Percentiles rank a stretch among this genome's conserved stretches.
Evolutionary conservation across 1,140 invertebrate species (phyloP).

Genomic region (Cyrtorhinus lividipennis): DNA sequence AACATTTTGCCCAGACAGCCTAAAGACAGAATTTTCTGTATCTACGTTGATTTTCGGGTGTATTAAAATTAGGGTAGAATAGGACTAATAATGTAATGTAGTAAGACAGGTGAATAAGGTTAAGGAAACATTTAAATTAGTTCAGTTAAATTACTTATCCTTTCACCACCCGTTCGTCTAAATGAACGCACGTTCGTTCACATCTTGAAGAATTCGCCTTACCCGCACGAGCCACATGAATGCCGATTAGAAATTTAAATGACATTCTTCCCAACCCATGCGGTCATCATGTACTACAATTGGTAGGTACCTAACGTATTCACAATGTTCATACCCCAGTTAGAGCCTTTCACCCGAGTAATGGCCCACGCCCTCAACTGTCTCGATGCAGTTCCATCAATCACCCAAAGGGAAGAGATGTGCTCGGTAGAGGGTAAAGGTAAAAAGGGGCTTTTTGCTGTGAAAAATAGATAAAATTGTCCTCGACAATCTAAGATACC

Average conservation of each 20-base stretch:
- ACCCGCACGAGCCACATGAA: not conserved
- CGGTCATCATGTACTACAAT: not conserved
- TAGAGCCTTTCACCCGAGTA: too few relatives aligned
- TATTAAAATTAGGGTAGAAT: too few relatives aligned
- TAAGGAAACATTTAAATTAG: too few relatives aligned
- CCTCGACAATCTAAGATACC: constrained; percentile 1
- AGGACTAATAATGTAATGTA: too few relatives aligned
- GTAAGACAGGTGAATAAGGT: too few relatives aligned
- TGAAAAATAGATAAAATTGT: constrained; percentile 10
- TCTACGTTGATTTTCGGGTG: too few relatives aligned
- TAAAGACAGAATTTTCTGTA: too few relatives aligned
- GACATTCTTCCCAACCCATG: not conserved
- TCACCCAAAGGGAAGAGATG: not conserved
- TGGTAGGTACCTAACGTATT: not conserved
- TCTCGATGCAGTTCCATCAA: not conserved
- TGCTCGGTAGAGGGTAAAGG: not conserved
- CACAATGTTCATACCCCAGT: not conserved
- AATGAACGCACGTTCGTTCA: not conserved
- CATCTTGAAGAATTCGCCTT: not conserved
- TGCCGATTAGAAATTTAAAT: not conserved
- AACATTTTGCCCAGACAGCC: too few relatives aligned
- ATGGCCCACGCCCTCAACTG: not conserved
- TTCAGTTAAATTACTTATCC: too few relatives aligned
- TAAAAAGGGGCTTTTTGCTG: not conserved
- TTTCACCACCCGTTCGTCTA: too few relatives aligned